These are phyloP conservation scores for Drosophila mercatorum DNA, from an alignment of 2,888 invertebrate genomes.

Conservation along the genomic window DNA sequence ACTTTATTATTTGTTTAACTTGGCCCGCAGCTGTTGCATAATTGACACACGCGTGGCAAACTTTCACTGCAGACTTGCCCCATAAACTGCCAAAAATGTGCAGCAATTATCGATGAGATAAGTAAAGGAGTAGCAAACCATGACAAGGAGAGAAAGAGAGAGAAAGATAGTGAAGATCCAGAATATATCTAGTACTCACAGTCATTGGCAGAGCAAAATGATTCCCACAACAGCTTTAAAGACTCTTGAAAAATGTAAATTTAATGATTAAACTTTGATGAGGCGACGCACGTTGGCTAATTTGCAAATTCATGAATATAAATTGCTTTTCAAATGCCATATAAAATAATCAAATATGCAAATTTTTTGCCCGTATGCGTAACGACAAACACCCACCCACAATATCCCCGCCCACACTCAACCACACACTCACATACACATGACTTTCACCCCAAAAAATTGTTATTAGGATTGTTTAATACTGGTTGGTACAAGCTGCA, in stretches of 20 bases:
- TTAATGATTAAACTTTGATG: constrained; percentile 48
- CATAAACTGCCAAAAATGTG: constrained; percentile 28
- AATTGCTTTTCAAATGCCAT: constrained; percentile 70
- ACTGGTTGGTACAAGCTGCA: constrained; percentile 23
- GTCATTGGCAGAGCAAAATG: constrained; percentile 1
- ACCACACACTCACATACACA: constrained; percentile 5
- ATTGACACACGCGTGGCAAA: constrained; percentile 58
- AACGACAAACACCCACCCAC: constrained; percentile 12
- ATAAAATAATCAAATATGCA: constrained; percentile 78
- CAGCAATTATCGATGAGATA: constrained; percentile 64
- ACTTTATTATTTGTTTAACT: constrained; percentile 78
- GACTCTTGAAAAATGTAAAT: constrained; percentile 18
- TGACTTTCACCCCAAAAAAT: constrained; percentile 47
- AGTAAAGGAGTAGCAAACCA: not conserved
- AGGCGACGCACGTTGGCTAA: constrained; percentile 49
- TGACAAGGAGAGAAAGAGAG: not conserved
- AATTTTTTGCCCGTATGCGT: constrained; percentile 45
- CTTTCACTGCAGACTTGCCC: constrained; percentile 46
- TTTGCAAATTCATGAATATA: constrained; percentile 75
- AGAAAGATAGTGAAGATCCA: not conserved
- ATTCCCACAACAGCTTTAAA: constrained; percentile 9
- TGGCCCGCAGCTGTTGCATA: constrained; percentile 78
- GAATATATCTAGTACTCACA: not conserved
- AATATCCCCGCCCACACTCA: constrained; percentile 9
- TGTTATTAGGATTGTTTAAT: constrained; percentile 57